Evolutionary conservation across 2,888 invertebrate species (phyloP).

Genomic region (Aelia acuminata): DNA sequence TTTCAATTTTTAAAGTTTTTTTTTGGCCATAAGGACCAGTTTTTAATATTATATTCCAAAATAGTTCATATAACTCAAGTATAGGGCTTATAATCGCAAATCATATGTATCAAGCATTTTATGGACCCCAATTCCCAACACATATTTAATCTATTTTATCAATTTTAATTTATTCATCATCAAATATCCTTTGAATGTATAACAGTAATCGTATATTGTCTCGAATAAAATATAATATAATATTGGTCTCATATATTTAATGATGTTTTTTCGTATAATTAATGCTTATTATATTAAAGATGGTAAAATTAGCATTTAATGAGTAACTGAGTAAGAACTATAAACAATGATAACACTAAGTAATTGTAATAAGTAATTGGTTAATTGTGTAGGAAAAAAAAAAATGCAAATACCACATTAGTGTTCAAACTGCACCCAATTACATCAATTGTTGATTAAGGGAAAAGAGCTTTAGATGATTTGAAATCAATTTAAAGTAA

Average conservation of each 20-base stretch:
- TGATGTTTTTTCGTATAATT: background rate
- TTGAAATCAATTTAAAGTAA: background rate
- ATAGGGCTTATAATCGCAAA: background rate
- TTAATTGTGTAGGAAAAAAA: background rate
- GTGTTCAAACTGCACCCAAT: background rate
- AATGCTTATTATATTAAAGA: background rate
- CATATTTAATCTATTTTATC: background rate
- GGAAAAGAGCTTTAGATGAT: background rate
- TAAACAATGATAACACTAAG: background rate
- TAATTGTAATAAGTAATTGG: no score
- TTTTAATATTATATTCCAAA: background rate
- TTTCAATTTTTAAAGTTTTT: background rate
- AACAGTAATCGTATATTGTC: background rate
- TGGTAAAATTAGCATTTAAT: background rate
- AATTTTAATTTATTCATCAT: background rate
- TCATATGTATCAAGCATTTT: background rate
- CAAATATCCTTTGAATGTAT: background rate
- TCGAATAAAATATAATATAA: background rate
- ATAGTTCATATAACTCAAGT: background rate
- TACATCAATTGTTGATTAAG: background rate
- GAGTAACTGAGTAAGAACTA: background rate
- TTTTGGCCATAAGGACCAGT: background rate
- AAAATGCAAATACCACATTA: background rate
- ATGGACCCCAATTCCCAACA: background rate
- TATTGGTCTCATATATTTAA: background rate